These are phyloP conservation scores for Dicrostonyx torquatus DNA, from an alignment of 2,797 vertebrate species.

Conservation along the genomic window DNA sequence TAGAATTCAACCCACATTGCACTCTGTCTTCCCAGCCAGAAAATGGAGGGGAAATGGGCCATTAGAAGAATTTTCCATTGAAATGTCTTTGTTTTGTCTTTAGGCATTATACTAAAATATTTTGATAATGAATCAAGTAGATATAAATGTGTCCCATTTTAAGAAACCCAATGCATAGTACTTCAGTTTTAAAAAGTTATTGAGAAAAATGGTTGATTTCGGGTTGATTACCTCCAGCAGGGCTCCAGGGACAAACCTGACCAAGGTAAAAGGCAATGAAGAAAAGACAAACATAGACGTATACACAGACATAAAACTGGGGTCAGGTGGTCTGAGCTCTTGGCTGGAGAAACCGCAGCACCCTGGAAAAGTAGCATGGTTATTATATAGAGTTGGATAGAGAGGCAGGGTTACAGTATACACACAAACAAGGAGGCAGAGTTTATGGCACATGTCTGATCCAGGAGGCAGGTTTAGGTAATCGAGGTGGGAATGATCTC, in stretches of 20 bases:
- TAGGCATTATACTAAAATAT: not conserved
- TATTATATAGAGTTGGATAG: not conserved
- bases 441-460: not conserved
- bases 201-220: not conserved
- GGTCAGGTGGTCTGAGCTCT: not conserved
- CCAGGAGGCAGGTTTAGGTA: not conserved
- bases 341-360: not conserved
- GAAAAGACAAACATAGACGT: not conserved
- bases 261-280: not conserved
- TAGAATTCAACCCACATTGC: slow-evolving; percentile 70
- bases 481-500: not conserved
- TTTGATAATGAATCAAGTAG: not conserved
- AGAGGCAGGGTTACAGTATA: not conserved
- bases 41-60: slow-evolving; percentile 35
- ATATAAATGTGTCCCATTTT: not conserved
- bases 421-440: not conserved
- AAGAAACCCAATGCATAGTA: not conserved
- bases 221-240: not conserved
- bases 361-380: not conserved
- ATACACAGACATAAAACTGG: not conserved
- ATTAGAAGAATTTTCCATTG: slow-evolving; percentile 57
- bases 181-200: not conserved
- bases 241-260: not conserved
- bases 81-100: slow-evolving; percentile 39
- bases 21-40: slow-evolving; percentile 60